Percentiles rank a stretch among this genome's conserved stretches.
Evolutionary conservation across 2,113 vertebrate genomes (phyloP).

Genomic region (Aptenodytes patagonicus): DNA sequence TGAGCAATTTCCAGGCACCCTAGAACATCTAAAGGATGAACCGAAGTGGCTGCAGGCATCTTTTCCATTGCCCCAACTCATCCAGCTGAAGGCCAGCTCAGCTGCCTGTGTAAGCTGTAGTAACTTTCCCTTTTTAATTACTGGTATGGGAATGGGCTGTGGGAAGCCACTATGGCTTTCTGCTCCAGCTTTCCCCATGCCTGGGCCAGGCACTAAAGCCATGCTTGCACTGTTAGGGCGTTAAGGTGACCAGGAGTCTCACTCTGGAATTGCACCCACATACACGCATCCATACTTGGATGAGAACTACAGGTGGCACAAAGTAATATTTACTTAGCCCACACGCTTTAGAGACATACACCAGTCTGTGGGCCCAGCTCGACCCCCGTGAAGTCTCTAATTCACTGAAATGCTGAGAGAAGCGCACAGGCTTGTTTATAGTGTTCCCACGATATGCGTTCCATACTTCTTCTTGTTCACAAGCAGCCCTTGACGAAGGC

Average conservation of each 20-base stretch:
- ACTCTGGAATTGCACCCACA: not conserved
- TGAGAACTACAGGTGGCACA: not conserved
- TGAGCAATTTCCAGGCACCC: not conserved
- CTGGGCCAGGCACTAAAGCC: not conserved
- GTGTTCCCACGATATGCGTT: not conserved
- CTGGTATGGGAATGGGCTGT: not conserved
- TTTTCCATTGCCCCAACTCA: not conserved
- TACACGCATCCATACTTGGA: accelerated
- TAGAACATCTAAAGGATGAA: not conserved
- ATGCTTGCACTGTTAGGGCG: not conserved
- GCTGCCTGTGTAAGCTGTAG: not conserved
- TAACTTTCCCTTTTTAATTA: not conserved
- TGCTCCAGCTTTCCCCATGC: not conserved
- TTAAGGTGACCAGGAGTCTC: not conserved
- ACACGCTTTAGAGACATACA: not conserved
- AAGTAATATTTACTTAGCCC: not conserved
- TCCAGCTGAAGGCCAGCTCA: not conserved
- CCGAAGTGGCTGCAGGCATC: not conserved
- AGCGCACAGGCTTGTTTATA: not conserved
- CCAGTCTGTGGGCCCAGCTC: not conserved
- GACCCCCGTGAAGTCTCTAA: not conserved
- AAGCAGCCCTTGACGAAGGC: not conserved
- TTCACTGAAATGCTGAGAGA: not conserved
- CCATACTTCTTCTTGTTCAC: not conserved
- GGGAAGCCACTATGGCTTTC: not conserved